phyloP scores from a whole-genome alignment of 2,797 vertebrate genomes.

The Sebastes matsubarae region DNA sequence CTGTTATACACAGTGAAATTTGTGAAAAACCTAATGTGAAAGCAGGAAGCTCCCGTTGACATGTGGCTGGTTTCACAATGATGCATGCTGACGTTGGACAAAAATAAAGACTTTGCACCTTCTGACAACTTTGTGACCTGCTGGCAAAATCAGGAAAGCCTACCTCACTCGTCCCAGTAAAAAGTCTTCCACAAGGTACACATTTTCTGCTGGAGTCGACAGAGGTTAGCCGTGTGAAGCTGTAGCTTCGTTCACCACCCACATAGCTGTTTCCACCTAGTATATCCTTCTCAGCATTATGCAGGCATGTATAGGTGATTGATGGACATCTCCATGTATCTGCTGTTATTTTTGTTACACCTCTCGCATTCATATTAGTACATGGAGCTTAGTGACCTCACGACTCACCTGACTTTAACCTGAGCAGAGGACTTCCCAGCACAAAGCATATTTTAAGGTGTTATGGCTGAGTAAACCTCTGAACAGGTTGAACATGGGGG shows the following conservation, averaged over 20 bases:
- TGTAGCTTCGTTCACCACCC: background rate
- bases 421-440: background rate
- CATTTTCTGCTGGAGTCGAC: background rate
- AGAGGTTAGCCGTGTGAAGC: background rate
- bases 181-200: too few relatives aligned
- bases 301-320: background rate
- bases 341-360: background rate
- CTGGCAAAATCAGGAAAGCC: background rate
- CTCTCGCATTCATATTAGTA: background rate
- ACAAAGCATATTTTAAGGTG: background rate
- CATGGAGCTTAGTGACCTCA: background rate
- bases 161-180: background rate
- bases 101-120: background rate
- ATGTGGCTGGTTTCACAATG: conserved; percentile 10
- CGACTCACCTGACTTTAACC: background rate
- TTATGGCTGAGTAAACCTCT: background rate
- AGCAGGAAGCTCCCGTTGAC: background rate
- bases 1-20: background rate
- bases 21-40: conserved; percentile 8
- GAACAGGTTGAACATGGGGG: background rate
- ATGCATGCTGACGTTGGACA: background rate
- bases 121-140: background rate
- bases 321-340: background rate
- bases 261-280: background rate
- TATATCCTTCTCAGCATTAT: background rate